phyloP scores from a whole-genome alignment of 2,888 invertebrate species.

The Drosophila barbarae region DNA sequence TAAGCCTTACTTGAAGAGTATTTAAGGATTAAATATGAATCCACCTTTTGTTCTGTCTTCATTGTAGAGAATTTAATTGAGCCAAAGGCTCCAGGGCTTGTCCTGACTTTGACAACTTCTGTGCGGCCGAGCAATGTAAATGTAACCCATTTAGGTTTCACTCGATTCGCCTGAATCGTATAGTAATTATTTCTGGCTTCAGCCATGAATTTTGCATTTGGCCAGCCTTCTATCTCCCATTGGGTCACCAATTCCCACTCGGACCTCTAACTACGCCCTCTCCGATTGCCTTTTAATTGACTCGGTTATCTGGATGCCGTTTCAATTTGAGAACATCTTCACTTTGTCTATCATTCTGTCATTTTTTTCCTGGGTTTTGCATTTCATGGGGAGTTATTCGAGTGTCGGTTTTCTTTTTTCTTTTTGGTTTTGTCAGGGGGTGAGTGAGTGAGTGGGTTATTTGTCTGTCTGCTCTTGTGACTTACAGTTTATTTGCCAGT shows the following conservation, averaged over 20 bases:
- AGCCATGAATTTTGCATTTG: conserved; percentile 33
- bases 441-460: conserved; percentile 11
- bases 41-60: neutral
- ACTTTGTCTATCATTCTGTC: conserved; percentile 46
- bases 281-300: conserved; percentile 45
- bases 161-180: conserved; percentile 10
- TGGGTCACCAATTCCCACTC: neutral
- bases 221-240: conserved; percentile 4
- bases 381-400: conserved; percentile 10
- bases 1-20: neutral
- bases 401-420: neutral
- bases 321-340: conserved; percentile 45
- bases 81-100: neutral
- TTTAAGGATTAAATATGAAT: neutral
- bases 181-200: conserved; percentile 21
- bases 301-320: conserved; percentile 35
- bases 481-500: conserved; percentile 62
- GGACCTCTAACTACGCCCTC: conserved; percentile 3
- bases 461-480: conserved; percentile 47
- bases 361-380: conserved; percentile 34
- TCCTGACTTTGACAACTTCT: conserved; percentile 52
- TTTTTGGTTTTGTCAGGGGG: neutral
- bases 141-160: conserved; percentile 4
- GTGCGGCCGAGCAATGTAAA: neutral
- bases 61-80: neutral